Conservation (phyloP, 1,140 invertebrate species). For the Cherax quadricarinatus region DNA sequence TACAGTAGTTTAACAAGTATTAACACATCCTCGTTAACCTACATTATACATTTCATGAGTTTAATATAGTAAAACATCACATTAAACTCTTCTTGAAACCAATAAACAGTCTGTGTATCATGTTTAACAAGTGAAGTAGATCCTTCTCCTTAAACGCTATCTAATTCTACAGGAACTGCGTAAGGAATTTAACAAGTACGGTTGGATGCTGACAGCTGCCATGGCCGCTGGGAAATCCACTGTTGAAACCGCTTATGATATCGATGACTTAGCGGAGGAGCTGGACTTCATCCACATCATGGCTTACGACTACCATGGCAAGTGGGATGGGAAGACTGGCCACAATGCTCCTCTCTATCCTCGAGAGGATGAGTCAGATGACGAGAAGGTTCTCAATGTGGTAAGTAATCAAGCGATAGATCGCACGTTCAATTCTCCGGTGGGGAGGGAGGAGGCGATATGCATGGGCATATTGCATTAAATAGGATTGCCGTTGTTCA, state of each 20-base stretch:
- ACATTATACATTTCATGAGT: no score
- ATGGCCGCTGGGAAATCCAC: conserved; percentile 79
- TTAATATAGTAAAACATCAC: no score
- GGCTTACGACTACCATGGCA: conserved; percentile 93
- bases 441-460: no score
- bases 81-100: no score
- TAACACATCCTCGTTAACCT: no score
- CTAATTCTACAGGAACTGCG: conserved; percentile 77
- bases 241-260: conserved; percentile 75
- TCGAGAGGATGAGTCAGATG: conserved; percentile 78
- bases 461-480: no score
- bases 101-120: no score
- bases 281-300: conserved; percentile 92
- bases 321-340: conserved; percentile 86
- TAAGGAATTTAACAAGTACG: conserved; percentile 78
- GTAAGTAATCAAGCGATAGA: conserved; percentile 17
- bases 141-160: not conserved
- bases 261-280: conserved; percentile 73
- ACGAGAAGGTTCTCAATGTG: conserved; percentile 62
- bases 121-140: no score
- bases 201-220: conserved; percentile 79
- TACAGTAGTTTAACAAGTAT: no score
- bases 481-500: no score
- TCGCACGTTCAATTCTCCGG: no score
- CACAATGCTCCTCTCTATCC: conserved; percentile 82